Conservation (phyloP, 2,113 vertebrate genomes). For the Atrichornis clamosus region DNA sequence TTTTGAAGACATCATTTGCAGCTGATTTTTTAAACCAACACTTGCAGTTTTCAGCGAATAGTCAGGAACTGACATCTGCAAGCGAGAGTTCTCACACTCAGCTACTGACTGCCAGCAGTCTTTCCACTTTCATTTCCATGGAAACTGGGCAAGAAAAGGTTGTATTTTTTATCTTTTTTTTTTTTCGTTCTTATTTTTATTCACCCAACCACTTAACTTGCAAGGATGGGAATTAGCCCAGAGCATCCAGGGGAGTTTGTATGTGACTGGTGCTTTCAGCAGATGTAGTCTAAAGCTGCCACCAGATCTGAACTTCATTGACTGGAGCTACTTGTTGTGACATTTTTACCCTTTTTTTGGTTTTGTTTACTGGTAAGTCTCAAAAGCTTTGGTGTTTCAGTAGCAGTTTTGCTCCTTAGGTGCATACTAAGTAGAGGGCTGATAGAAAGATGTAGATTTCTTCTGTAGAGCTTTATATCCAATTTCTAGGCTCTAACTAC, state of each 20-base stretch:
- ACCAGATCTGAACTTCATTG: background rate
- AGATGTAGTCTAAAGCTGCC: background rate
- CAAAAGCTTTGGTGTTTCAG: background rate
- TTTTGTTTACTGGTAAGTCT: background rate
- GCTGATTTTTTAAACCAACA: slow-evolving; percentile 43
- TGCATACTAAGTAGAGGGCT: background rate
- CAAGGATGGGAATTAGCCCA: background rate
- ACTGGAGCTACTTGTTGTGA: background rate
- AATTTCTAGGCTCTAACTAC: background rate
- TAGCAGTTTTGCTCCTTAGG: background rate
- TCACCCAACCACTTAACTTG: background rate
- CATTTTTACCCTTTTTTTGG: background rate
- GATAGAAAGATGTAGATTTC: background rate
- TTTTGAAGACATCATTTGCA: slow-evolving; percentile 35
- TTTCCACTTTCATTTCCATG: slow-evolving; percentile 68
- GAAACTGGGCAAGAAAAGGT: slow-evolving; percentile 56
- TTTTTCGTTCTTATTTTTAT: background rate
- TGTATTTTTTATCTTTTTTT: background rate
- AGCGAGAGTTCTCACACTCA: slow-evolving; percentile 52
- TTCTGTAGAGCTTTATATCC: background rate
- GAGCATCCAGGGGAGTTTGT: background rate
- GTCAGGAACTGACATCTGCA: slow-evolving; percentile 49
- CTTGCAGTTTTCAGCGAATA: slow-evolving; percentile 35
- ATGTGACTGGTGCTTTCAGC: background rate
- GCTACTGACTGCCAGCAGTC: slow-evolving; percentile 36